Evolutionary conservation across 2,888 invertebrate genomes (phyloP).

Genomic region (Hirtodrosophila confusa): DNA sequence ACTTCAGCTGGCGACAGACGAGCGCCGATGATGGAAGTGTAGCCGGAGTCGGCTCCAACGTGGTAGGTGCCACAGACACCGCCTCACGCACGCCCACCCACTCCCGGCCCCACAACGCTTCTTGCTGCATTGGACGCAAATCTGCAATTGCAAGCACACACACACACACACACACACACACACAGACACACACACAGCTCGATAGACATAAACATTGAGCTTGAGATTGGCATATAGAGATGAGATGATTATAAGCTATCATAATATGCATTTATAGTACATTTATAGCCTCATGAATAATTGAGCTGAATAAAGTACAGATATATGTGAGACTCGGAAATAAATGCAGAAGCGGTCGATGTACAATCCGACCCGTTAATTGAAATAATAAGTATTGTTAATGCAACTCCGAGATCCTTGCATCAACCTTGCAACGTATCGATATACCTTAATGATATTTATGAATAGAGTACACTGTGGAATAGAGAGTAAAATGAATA

Average conservation of each 20-base stretch:
- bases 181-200: conserved; percentile 7
- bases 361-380: too few relatives aligned
- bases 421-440: too few relatives aligned
- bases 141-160: conserved; percentile 48
- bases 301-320: too few relatives aligned
- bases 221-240: conserved; percentile 12
- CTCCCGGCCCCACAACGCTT: conserved; percentile 3
- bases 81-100: conserved; percentile 55
- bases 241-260: background rate
- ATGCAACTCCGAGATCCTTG: too few relatives aligned
- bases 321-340: too few relatives aligned
- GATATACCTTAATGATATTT: too few relatives aligned
- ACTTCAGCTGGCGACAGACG: conserved; percentile 50
- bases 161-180: conserved; percentile 7
- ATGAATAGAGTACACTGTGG: too few relatives aligned
- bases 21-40: conserved; percentile 44
- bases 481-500: too few relatives aligned
- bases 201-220: conserved; percentile 27
- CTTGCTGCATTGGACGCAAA: conserved; percentile 50
- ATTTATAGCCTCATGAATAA: too few relatives aligned
- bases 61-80: conserved; percentile 71
- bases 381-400: too few relatives aligned
- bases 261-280: too few relatives aligned
- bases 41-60: conserved; percentile 36
- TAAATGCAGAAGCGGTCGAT: too few relatives aligned